Evolutionary conservation across 2,113 vertebrate genomes (phyloP).

Genomic region (Gavialis gangeticus): DNA sequence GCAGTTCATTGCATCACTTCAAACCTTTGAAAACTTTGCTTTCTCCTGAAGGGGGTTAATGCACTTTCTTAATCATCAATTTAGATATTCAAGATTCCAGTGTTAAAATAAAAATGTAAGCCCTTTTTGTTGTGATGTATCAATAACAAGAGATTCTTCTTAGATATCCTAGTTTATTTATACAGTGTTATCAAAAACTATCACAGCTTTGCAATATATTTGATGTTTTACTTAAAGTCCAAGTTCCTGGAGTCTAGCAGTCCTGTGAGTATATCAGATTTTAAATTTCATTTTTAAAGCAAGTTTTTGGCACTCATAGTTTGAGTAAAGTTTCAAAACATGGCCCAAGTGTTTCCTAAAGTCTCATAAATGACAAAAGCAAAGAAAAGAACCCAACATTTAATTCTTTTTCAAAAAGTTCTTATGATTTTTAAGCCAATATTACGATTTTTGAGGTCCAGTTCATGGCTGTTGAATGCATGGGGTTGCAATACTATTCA

Average conservation of each 20-base stretch:
- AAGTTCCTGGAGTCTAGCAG: neutral
- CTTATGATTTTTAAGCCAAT: rapidly evolving
- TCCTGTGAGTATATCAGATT: neutral
- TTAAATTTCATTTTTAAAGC: neutral
- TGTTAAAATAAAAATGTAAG: neutral
- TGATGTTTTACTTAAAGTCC: neutral
- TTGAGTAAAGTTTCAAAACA: neutral
- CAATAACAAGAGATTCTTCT: neutral
- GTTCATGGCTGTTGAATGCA: neutral
- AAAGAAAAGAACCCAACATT: neutral
- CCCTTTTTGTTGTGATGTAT: neutral
- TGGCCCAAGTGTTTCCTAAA: neutral
- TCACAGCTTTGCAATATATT: neutral
- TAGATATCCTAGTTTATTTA: neutral
- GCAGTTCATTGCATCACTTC: neutral
- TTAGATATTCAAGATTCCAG: neutral
- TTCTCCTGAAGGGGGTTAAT: neutral
- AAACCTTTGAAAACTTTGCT: neutral
- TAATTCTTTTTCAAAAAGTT: neutral
- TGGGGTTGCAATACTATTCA: neutral
- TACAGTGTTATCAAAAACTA: neutral
- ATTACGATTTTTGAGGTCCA: neutral
- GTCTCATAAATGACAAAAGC: neutral
- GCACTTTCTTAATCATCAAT: neutral
- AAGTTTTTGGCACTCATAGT: neutral